Base-by-base conservation (phyloP, 53 echinoderm and acorn worm genomes). In the Zoroaster sp. region DNA sequence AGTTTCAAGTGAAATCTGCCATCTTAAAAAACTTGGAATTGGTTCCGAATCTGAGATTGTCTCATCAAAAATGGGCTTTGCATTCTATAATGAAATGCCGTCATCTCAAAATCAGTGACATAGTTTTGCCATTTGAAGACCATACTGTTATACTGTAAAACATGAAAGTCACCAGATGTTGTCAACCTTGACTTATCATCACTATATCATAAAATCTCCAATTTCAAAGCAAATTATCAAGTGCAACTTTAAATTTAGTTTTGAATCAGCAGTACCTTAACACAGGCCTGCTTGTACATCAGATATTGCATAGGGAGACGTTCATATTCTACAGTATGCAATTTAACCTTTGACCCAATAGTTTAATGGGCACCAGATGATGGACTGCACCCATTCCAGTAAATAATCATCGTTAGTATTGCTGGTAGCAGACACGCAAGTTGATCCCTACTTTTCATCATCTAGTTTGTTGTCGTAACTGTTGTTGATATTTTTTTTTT, bases 261-360 rank as follows among this genome's bases (percentile, higher is more conserved):
- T n/a, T n/a, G n/a, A n/a, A n/a, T n/a, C n/a, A n/a, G n/a, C n/a
- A n/a, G n/a, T n/a, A n/a, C n/a, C n/a, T n/a, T 70, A 1, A 18
- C 37, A 31, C 34, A 70, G 36, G 15, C 36, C 36, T 10, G 25
- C 23, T 33, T 30, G 11, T 15, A 31, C 70, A 4, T 9, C 18
- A 33, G 45, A 46, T 34, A n/a, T 55, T 55, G 40, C n/a, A 55
- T 40, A n/a, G 45, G 36, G 21, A 37, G 81, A 67, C 81, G 65
- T 81, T 55, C 67, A 5, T 77, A 49, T 77, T 77, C 17, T 37
- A 51, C 49, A 77, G 77, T 49, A 51, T 25, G 20, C 46, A 47
- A 70, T 42, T 39, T 85, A 85, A 85, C 85, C 71, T 47, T 85
- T 85, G 85, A 71, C 85, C 85, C 72, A n/a, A 35, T 14, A 69